Conservation (phyloP, 2,113 vertebrate genomes). For the Hystrix cristata region DNA sequence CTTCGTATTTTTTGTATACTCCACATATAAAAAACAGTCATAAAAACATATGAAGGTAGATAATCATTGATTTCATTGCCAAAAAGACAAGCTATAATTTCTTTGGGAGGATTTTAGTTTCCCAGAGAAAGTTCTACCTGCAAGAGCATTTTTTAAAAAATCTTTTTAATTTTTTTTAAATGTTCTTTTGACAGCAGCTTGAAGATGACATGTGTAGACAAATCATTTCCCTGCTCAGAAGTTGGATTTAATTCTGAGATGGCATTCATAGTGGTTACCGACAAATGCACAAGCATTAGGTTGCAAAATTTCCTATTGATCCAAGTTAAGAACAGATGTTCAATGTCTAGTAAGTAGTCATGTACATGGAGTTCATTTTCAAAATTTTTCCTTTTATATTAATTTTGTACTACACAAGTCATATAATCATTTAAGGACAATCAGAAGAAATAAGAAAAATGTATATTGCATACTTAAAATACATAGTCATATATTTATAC, state of each 20-base stretch:
- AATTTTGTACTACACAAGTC: background rate
- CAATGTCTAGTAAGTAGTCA: background rate
- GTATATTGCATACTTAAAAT: background rate
- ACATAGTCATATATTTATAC: background rate
- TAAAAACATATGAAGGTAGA: background rate
- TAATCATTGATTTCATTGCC: background rate
- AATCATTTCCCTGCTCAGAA: background rate
- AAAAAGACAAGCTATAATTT: constrained; percentile 21
- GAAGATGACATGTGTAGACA: background rate
- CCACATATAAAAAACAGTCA: background rate
- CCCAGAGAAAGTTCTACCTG: background rate
- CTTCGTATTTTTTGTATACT: background rate
- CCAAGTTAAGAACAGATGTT: constrained; percentile 27
- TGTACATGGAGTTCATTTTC: constrained; percentile 22
- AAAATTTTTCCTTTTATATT: background rate
- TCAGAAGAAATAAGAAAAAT: constrained; percentile 22
- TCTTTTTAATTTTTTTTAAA: background rate
- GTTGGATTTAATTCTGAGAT: background rate
- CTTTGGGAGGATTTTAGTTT: constrained; percentile 34
- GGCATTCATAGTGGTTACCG: background rate
- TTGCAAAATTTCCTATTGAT: constrained; percentile 66
- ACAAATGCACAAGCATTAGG: constrained; percentile 33
- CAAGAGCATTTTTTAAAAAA: background rate
- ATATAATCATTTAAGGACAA: constrained; percentile 51
- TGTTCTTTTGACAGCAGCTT: background rate